phyloP scores from a whole-genome alignment of 2,797 vertebrate species.

The Amblyraja radiata region DNA sequence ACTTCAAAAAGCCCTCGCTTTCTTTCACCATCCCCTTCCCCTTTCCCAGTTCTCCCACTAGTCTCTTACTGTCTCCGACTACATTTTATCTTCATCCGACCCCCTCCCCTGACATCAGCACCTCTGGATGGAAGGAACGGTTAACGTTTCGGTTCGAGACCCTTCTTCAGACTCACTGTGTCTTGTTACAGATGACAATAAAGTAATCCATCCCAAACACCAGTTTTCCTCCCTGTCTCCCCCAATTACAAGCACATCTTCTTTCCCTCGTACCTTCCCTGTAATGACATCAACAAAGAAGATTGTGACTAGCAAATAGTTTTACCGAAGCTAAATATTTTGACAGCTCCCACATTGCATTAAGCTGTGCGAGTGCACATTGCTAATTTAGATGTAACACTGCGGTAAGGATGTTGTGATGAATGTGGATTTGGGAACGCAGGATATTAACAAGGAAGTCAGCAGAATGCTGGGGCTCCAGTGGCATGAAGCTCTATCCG shows the following conservation, averaged over 20 bases:
- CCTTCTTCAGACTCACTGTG: too few relatives aligned
- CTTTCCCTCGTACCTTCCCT: background rate
- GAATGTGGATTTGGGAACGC: background rate
- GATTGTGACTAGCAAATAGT: background rate
- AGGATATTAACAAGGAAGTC: background rate
- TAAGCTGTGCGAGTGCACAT: background rate
- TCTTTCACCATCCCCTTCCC: too few relatives aligned
- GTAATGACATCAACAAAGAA: background rate
- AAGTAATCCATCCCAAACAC: background rate
- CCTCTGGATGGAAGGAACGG: too few relatives aligned
- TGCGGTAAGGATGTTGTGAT: background rate
- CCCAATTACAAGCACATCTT: background rate
- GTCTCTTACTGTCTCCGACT: too few relatives aligned
- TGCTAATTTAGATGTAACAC: background rate
- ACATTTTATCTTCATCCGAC: too few relatives aligned
- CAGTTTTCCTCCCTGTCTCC: background rate
- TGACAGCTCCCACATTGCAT: background rate
- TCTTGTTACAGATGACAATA: too few relatives aligned
- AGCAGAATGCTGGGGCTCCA: background rate
- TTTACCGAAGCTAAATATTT: background rate
- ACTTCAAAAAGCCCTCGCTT: too few relatives aligned
- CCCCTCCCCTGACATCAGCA: too few relatives aligned
- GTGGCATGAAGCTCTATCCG: background rate
- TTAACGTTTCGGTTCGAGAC: too few relatives aligned
- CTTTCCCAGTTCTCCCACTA: too few relatives aligned